These are phyloP conservation scores for Eidolon helvum DNA, from an alignment of 2,113 vertebrate genomes.

Conservation along the genomic window DNA sequence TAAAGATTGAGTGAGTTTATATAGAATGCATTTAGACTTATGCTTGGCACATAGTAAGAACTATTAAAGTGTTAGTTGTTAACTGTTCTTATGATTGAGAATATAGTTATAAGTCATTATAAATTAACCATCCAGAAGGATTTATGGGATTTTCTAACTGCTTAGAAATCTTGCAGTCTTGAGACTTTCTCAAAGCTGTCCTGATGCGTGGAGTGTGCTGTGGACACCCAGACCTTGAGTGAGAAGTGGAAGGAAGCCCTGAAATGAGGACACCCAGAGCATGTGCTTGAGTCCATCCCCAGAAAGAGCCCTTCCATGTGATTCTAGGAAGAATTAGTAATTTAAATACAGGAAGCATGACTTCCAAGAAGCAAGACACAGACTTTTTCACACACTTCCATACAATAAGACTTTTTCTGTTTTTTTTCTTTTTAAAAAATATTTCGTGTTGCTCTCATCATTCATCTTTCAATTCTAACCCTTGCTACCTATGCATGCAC, in stretches of 20 bases:
- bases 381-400: not conserved
- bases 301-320: not conserved
- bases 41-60: not conserved
- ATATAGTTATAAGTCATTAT: not conserved
- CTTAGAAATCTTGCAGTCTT: not conserved
- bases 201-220: not conserved
- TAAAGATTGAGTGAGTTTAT: not conserved
- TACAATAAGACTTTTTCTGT: not conserved
- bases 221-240: not conserved
- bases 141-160: not conserved
- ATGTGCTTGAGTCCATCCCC: not conserved
- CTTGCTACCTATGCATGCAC: not conserved
- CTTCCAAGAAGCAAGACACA: conserved; percentile 22
- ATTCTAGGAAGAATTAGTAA: not conserved
- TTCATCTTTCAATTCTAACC: not conserved
- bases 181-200: rapidly evolving
- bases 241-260: not conserved
- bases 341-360: not conserved
- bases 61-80: not conserved
- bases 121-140: not conserved
- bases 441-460: not conserved
- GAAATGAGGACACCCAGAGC: rapidly evolving
- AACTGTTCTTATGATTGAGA: not conserved
- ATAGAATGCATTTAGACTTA: not conserved
- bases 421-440: not conserved